Evolutionary conservation across 2,797 vertebrate genomes (phyloP).

Genomic region (Phalloptychus januarius): DNA sequence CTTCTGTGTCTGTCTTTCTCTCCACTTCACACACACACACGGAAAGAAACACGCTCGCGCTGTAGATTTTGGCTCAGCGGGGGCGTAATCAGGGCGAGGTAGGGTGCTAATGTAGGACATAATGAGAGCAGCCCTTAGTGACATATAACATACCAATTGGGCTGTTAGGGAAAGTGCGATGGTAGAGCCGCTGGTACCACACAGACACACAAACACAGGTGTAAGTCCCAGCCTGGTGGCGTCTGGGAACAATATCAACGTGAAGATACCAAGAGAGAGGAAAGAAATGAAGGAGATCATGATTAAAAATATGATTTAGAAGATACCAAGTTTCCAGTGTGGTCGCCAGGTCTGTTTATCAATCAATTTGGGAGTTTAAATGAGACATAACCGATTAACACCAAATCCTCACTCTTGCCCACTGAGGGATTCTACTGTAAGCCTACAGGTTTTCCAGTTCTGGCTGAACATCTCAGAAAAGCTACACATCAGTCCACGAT

Average conservation of each 20-base stretch:
- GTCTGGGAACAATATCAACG: slow-evolving; percentile 41
- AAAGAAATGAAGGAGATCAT: not conserved
- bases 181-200: slow-evolving; percentile 46
- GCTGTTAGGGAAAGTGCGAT: slow-evolving; percentile 46
- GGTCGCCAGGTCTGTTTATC: not conserved
- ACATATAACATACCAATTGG: slow-evolving; percentile 64
- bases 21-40: slow-evolving; percentile 9
- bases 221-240: slow-evolving; percentile 43
- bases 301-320: slow-evolving; percentile 3
- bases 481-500: too few relatives aligned
- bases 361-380: not conserved
- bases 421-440: not conserved
- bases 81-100: slow-evolving; percentile 81
- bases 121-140: slow-evolving; percentile 75
- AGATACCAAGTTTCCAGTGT: not conserved
- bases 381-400: too few relatives aligned
- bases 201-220: slow-evolving; percentile 50
- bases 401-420: too few relatives aligned
- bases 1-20: slow-evolving; percentile 16
- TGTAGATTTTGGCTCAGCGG: slow-evolving; percentile 69
- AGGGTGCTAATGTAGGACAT: slow-evolving; percentile 81
- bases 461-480: too few relatives aligned
- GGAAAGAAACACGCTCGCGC: slow-evolving; percentile 36
- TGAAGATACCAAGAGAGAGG: slow-evolving; percentile 24
- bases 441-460: not conserved